These are phyloP conservation scores for Myocastor coypus DNA, from an alignment of 2,113 vertebrate species.

Conservation along the genomic window DNA sequence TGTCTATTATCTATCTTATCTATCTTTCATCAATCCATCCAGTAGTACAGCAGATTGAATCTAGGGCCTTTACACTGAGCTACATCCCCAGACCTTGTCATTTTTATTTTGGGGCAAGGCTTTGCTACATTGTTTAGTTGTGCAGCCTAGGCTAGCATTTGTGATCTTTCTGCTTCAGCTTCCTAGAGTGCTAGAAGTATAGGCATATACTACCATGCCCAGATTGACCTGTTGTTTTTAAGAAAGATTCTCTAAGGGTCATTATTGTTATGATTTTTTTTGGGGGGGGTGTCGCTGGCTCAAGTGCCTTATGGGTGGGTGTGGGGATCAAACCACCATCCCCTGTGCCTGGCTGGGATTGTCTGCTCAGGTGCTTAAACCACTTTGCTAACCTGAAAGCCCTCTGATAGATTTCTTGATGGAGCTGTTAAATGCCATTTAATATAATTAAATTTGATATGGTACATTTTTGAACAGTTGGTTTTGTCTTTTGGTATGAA, in stretches of 20 bases:
- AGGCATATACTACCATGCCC: neutral
- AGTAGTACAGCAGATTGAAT: neutral
- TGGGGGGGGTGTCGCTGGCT: too few relatives aligned
- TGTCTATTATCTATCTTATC: neutral
- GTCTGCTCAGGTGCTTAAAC: too few relatives aligned
- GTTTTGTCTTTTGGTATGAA: neutral
- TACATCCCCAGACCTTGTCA: neutral
- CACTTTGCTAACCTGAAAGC: too few relatives aligned
- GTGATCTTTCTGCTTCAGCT: neutral
- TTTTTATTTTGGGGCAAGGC: neutral
- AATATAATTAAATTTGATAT: conserved; percentile 60
- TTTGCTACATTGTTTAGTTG: neutral
- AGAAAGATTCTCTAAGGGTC: neutral
- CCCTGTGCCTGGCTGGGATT: too few relatives aligned
- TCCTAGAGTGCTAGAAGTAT: neutral
- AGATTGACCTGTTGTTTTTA: neutral
- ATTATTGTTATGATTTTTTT: neutral
- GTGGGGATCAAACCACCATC: too few relatives aligned
- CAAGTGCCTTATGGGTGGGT: too few relatives aligned
- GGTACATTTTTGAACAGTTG: conserved; percentile 27
- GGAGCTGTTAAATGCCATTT: conserved; percentile 33
- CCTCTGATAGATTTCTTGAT: conserved; percentile 13
- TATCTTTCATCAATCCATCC: neutral
- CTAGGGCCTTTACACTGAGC: neutral
- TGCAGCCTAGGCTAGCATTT: neutral